phyloP scores from a whole-genome alignment of 2,888 invertebrate genomes.

The Kryphioiulus occultus region DNA sequence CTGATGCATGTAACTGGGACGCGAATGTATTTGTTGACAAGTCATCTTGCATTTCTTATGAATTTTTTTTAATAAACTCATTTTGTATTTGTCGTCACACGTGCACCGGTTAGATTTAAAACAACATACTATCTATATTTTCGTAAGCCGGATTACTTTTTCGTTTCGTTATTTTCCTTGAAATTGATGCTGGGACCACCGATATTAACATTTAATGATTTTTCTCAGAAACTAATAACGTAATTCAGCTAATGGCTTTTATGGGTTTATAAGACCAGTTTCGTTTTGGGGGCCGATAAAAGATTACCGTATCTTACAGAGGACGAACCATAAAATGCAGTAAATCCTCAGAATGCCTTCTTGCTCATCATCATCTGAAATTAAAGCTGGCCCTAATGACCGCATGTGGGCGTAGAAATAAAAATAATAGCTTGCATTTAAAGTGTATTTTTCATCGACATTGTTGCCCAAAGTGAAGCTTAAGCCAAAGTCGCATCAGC shows the following conservation, averaged over 20 bases:
- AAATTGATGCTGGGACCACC: too few relatives aligned
- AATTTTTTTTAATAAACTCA: too few relatives aligned
- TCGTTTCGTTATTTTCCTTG: too few relatives aligned
- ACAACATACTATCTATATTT: too few relatives aligned
- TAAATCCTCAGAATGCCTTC: background rate
- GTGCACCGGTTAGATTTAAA: too few relatives aligned
- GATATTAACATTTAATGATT: background rate
- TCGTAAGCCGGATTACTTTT: too few relatives aligned
- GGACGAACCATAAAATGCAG: background rate
- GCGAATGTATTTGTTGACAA: too few relatives aligned
- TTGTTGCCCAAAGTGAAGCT: background rate
- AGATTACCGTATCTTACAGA: background rate
- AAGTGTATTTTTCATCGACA: background rate
- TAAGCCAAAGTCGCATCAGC: background rate
- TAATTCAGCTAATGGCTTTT: background rate
- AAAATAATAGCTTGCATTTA: background rate
- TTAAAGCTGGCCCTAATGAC: background rate
- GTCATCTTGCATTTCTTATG: too few relatives aligned
- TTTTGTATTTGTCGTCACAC: too few relatives aligned
- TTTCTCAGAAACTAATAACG: background rate
- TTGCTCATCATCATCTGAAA: background rate
- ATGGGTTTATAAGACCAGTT: background rate
- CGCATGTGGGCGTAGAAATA: background rate
- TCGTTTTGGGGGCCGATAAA: background rate
- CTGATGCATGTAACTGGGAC: too few relatives aligned